Conservation (phyloP, 2,888 invertebrate species). For the Drosophila algonquin region DNA sequence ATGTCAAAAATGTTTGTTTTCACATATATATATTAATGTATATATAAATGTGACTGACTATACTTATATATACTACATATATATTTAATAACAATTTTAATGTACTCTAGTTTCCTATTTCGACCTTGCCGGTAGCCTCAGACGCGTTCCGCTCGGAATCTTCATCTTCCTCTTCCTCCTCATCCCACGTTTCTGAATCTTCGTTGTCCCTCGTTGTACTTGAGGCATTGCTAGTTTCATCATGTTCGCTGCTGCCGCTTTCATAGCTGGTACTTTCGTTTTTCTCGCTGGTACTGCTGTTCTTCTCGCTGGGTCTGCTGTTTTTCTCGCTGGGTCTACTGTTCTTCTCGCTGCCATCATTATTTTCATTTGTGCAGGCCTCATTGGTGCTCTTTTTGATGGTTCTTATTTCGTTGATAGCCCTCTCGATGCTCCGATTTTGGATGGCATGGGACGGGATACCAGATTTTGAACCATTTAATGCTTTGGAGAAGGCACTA, state of each 20-base stretch:
- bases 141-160: not conserved
- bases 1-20: no score
- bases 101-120: constrained; percentile 21
- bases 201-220: not conserved
- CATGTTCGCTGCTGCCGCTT: not conserved
- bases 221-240: not conserved
- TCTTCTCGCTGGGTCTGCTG: no score
- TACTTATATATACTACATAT: not conserved
- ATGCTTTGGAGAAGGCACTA: constrained; percentile 53
- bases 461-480: not conserved
- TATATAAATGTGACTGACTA: not conserved
- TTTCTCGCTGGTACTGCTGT: not conserved
- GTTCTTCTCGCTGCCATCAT: not conserved
- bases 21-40: no score
- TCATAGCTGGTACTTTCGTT: not conserved
- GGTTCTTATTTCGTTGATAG: not conserved
- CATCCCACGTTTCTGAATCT: not conserved
- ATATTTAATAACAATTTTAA: constrained; percentile 26
- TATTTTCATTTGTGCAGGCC: not conserved
- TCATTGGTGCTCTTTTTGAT: not conserved
- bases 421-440: not conserved
- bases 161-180: constrained; percentile 9
- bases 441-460: not conserved
- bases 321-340: not conserved
- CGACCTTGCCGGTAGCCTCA: constrained; percentile 5